These are phyloP conservation scores for Perithous albicinctus DNA, from an alignment of 2,888 invertebrate species.

Conservation along the genomic window DNA sequence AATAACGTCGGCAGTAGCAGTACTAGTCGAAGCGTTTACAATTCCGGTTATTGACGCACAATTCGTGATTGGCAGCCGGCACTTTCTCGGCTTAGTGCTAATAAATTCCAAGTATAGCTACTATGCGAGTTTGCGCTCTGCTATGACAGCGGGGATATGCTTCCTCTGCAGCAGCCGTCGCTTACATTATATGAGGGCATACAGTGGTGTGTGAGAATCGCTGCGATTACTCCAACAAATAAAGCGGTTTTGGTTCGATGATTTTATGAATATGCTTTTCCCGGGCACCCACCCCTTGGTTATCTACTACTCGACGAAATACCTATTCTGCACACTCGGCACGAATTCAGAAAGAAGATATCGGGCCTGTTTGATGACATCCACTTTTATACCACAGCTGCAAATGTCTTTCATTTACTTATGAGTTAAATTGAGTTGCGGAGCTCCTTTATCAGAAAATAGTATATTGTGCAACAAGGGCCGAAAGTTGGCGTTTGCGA, in stretches of 20 bases:
- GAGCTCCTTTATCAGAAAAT: no score
- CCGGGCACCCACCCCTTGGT: slow-evolving; percentile 31
- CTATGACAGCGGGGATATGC: slow-evolving; percentile 14
- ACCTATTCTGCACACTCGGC: slow-evolving; percentile 14
- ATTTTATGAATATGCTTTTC: slow-evolving; percentile 83
- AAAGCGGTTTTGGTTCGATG: slow-evolving; percentile 82
- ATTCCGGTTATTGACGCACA: slow-evolving; percentile 81
- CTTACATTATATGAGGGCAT: slow-evolving; percentile 18
- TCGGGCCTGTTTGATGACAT: neutral
- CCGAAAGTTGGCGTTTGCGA: no score
- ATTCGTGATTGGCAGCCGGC: slow-evolving; percentile 82
- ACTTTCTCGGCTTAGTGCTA: slow-evolving; percentile 81
- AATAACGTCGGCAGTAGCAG: slow-evolving; percentile 23
- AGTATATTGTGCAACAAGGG: no score
- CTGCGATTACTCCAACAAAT: slow-evolving; percentile 74
- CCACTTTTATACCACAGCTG: neutral
- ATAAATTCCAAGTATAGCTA: slow-evolving; percentile 77
- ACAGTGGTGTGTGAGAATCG: slow-evolving; percentile 67
- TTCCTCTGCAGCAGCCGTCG: slow-evolving; percentile 27
- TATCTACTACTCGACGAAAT: neutral
- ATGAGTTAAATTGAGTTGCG: neutral
- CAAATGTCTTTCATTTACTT: neutral
- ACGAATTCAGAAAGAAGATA: neutral
- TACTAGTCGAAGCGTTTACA: slow-evolving; percentile 70
- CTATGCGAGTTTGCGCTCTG: neutral